Percentiles rank a stretch among this genome's conserved stretches.
These are phyloP conservation scores for Tachysurus fulvidraco DNA, from an alignment of 2,113 vertebrate genomes.

Conservation along the genomic window DNA sequence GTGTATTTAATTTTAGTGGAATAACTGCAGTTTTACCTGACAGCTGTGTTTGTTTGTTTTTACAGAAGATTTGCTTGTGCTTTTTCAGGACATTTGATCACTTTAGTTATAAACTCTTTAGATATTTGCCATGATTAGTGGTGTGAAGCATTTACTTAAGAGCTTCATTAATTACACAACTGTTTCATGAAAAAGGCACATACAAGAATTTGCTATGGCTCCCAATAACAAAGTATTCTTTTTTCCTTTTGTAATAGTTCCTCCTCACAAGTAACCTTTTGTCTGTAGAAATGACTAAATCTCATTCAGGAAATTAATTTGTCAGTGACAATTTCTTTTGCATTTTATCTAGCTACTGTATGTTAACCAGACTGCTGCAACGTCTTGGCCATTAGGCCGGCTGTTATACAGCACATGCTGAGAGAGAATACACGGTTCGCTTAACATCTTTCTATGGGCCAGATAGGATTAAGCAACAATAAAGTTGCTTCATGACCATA, in stretches of 20 bases:
- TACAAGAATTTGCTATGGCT: neutral
- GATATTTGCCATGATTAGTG: neutral
- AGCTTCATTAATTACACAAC: neutral
- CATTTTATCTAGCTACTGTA: neutral
- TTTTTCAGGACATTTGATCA: too few species aligned
- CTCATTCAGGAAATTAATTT: too few species aligned
- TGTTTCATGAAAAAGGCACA: neutral
- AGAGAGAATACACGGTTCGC: neutral
- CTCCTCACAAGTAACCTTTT: too few species aligned
- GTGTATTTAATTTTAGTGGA: neutral
- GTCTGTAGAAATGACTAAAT: too few species aligned
- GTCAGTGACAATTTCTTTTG: neutral
- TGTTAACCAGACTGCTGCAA: neutral
- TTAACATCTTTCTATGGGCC: neutral
- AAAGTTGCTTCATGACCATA: neutral
- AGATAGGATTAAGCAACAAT: neutral
- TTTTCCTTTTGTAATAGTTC: too few species aligned
- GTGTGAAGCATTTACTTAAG: too few species aligned
- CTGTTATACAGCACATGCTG: neutral
- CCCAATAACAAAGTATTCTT: too few species aligned
- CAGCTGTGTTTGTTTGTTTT: neutral
- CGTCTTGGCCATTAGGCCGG: too few species aligned
- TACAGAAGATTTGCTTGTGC: neutral
- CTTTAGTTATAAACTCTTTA: too few species aligned
- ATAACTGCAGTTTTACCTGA: neutral